phyloP scores from a whole-genome alignment of 2,888 invertebrate species.

The Lithodes maja region DNA sequence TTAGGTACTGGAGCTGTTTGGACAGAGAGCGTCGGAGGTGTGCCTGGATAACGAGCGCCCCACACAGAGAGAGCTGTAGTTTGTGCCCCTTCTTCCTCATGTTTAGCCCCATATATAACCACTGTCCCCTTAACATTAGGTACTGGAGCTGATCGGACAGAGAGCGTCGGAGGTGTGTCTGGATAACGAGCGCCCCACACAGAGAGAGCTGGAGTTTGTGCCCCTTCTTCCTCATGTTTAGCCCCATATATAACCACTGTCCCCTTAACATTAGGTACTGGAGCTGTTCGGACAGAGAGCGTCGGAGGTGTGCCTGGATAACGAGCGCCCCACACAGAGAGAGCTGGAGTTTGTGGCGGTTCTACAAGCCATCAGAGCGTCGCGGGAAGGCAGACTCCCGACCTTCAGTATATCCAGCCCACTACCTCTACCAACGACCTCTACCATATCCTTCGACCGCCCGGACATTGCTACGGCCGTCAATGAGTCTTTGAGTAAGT shows the following conservation, averaged over 20 bases:
- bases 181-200: slow-evolving; percentile 88
- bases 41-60: too few species aligned
- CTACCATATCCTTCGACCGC: slow-evolving; percentile 31
- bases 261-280: too few species aligned
- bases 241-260: too few species aligned
- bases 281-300: slow-evolving; percentile 90
- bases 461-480: slow-evolving; percentile 66
- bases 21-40: too few species aligned
- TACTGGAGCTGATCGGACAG: too few species aligned
- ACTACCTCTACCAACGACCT: slow-evolving; percentile 35
- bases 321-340: slow-evolving; percentile 88
- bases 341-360: slow-evolving; percentile 95
- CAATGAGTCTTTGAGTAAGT: slow-evolving; percentile 50
- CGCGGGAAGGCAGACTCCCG: slow-evolving; percentile 80
- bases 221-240: too few species aligned
- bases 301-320: slow-evolving; percentile 89
- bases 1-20: too few species aligned
- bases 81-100: too few species aligned
- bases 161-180: too few species aligned
- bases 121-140: too few species aligned
- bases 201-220: slow-evolving; percentile 92
- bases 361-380: slow-evolving; percentile 88
- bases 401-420: slow-evolving; percentile 62
- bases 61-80: too few species aligned
- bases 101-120: too few species aligned